Conservation (phyloP, 2,797 vertebrate genomes). For the Poecilia gillii region DNA sequence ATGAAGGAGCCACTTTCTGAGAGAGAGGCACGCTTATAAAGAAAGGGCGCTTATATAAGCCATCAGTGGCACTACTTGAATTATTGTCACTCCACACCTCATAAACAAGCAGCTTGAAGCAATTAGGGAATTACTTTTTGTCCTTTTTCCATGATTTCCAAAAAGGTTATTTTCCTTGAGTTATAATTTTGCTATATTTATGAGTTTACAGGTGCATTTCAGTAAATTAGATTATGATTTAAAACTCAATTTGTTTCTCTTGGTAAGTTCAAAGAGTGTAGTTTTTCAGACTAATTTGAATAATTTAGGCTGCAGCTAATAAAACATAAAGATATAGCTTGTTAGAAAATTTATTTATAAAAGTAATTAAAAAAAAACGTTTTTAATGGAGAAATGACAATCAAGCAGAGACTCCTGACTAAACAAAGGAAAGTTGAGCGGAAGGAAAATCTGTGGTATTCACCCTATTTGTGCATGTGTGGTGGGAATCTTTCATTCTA, state of each 20-base stretch:
- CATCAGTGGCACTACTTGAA: slow-evolving; percentile 58
- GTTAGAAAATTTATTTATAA: background rate
- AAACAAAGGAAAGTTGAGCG: background rate
- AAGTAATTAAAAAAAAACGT: background rate
- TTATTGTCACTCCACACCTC: slow-evolving; percentile 60
- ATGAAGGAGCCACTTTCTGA: slow-evolving; percentile 55
- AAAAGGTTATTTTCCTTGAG: background rate
- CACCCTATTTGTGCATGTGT: too few relatives aligned
- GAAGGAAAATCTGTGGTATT: background rate
- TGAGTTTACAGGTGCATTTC: background rate
- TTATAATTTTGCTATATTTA: background rate
- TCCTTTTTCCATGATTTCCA: background rate
- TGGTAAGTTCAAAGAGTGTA: background rate
- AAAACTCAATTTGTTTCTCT: background rate
- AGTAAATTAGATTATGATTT: background rate
- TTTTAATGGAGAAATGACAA: background rate
- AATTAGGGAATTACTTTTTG: slow-evolving; percentile 54
- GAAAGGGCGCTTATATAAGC: slow-evolving; percentile 70
- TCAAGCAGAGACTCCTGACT: background rate
- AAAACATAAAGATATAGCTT: background rate
- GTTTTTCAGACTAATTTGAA: background rate
- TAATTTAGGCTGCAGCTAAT: background rate
- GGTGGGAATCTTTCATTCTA: too few relatives aligned
- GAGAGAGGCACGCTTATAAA: slow-evolving; percentile 48
- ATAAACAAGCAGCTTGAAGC: slow-evolving; percentile 56